A percentile compares a stretch with the other conserved stretches of the same genome.
phyloP scores from a whole-genome alignment of 2,113 vertebrate species.

The Rhinoptilus africanus region DNA sequence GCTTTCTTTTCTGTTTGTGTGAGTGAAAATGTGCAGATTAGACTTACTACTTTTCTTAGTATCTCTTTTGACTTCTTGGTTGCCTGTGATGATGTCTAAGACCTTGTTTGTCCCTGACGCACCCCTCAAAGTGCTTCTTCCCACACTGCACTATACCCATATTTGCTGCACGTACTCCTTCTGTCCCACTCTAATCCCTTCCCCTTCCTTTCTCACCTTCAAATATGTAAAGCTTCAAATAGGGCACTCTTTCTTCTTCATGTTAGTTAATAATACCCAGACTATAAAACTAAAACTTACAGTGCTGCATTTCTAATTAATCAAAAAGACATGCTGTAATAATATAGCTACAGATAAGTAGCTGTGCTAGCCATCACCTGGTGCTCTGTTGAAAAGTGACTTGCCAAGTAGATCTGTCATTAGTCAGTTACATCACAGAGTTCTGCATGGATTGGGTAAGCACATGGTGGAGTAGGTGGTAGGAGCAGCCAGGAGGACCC shows the following conservation, averaged over 20 bases:
- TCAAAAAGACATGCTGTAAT: neutral
- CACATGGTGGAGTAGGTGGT: neutral
- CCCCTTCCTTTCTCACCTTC: neutral
- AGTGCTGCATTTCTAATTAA: slow-evolving; percentile 29
- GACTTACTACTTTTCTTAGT: neutral
- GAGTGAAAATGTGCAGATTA: slow-evolving; percentile 6
- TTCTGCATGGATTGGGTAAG: neutral
- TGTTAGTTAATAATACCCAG: neutral
- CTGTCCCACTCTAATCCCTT: neutral
- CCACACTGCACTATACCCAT: neutral
- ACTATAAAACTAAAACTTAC: neutral
- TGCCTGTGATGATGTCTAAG: neutral
- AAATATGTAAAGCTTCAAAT: neutral
- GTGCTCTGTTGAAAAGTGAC: neutral
- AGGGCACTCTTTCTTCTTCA: neutral
- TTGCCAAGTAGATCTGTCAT: neutral
- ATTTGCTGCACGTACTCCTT: neutral
- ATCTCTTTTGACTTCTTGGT: neutral
- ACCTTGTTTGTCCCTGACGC: neutral
- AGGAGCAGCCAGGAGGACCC: neutral
- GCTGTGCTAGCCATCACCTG: neutral
- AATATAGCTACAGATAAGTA: neutral
- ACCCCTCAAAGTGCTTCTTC: neutral
- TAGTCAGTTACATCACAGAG: neutral
- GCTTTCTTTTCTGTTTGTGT: neutral